These are phyloP conservation scores for Loripinus fragilis DNA, from an alignment of 2,888 invertebrate genomes.

Conservation along the genomic window DNA sequence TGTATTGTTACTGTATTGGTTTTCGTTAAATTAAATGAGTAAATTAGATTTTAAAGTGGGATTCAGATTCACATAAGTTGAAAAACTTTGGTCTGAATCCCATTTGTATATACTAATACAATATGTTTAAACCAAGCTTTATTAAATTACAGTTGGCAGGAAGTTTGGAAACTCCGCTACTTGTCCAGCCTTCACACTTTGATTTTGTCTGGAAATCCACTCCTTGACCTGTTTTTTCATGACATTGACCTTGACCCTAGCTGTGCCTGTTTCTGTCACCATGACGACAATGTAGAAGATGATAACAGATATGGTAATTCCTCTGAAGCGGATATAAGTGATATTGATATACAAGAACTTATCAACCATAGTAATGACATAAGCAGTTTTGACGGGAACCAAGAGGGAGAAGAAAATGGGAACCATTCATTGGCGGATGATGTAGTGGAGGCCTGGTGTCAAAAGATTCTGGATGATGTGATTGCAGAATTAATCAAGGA, in stretches of 20 bases:
- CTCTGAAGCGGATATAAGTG: neutral
- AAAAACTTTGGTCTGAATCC: too few relatives aligned
- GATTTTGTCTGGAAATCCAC: slow-evolving; percentile 76
- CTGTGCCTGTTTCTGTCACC: slow-evolving; percentile 25
- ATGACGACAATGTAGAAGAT: slow-evolving; percentile 1
- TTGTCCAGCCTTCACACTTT: slow-evolving; percentile 71
- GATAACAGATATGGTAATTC: neutral
- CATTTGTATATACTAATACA: too few relatives aligned
- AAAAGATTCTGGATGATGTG: slow-evolving; percentile 9
- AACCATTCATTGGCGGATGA: neutral
- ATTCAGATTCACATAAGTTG: too few relatives aligned
- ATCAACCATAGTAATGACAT: neutral
- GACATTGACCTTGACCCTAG: slow-evolving; percentile 29
- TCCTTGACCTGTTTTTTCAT: slow-evolving; percentile 69
- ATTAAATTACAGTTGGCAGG: slow-evolving; percentile 71
- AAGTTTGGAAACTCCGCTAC: slow-evolving; percentile 75
- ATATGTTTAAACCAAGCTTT: too few relatives aligned
- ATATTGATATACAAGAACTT: neutral
- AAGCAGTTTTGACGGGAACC: neutral
- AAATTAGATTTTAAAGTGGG: too few relatives aligned
- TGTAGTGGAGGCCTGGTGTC: slow-evolving; percentile 8
- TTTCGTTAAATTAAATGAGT: too few relatives aligned
- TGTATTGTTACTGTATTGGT: too few relatives aligned
- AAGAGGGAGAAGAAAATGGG: neutral
- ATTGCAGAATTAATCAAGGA: neutral